Conservation (phyloP, 1,140 invertebrate genomes). For the Amyelois transitella region DNA sequence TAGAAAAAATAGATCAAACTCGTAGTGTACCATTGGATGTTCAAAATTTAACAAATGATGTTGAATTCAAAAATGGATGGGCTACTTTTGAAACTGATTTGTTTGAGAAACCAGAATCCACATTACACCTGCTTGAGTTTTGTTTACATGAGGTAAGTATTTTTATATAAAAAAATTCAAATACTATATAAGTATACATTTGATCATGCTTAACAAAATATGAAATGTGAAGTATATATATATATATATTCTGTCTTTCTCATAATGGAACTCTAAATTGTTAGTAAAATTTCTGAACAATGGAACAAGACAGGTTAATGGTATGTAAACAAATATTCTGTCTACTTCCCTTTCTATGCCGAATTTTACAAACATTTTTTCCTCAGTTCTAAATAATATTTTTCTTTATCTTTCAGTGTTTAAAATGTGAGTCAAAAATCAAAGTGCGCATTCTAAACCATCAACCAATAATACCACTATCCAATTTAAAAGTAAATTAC, state of each 20-base stretch:
- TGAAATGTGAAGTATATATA: no score
- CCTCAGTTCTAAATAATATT: no score
- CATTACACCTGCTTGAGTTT: slow-evolving; percentile 80
- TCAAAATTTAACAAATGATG: slow-evolving; percentile 76
- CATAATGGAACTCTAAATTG: no score
- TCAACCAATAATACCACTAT: slow-evolving; percentile 79
- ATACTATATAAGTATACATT: no score
- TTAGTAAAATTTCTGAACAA: no score
- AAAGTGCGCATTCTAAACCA: slow-evolving; percentile 82
- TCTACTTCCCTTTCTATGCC: no score
- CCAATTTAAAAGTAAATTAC: slow-evolving; percentile 85
- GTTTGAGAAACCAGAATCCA: slow-evolving; percentile 77
- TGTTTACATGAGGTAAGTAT: slow-evolving; percentile 81
- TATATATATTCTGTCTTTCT: no score
- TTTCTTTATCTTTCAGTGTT: slow-evolving; percentile 55
- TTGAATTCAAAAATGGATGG: slow-evolving; percentile 77
- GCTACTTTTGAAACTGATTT: slow-evolving; percentile 79
- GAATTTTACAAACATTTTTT: no score
- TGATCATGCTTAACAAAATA: no score
- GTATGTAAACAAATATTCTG: no score
- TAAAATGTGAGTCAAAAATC: slow-evolving; percentile 69
- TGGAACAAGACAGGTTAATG: no score
- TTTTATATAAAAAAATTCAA: no score
- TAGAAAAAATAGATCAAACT: slow-evolving; percentile 78
- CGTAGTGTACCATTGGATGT: slow-evolving; percentile 79